Percentiles rank a stretch among this genome's conserved stretches.
phyloP scores from a whole-genome alignment of 2,797 vertebrate genomes.

The Lates japonicus region DNA sequence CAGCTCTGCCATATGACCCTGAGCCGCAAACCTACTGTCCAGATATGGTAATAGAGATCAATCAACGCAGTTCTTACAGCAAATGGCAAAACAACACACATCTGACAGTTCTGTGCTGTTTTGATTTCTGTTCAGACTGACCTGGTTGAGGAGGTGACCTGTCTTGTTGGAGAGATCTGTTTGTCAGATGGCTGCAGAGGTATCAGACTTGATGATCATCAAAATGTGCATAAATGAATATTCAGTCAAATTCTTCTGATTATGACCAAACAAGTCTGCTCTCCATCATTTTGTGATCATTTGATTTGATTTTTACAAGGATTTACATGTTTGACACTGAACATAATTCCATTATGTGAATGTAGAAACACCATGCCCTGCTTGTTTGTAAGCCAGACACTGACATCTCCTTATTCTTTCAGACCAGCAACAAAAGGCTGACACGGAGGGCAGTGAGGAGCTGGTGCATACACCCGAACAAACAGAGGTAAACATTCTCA shows the following conservation, averaged over 20 bases:
- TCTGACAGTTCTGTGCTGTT: not conserved
- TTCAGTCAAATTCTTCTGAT: too few species aligned
- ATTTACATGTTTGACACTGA: not conserved
- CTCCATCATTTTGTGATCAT: not conserved
- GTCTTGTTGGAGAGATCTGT: not conserved
- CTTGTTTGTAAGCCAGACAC: not conserved
- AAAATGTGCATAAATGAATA: not conserved
- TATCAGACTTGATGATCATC: not conserved
- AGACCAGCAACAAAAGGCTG: conserved; percentile 38
- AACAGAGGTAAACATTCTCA: conserved; percentile 38
- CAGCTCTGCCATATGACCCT: not conserved
- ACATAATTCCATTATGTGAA: not conserved
- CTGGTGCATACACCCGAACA: not conserved
- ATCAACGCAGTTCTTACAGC: not conserved
- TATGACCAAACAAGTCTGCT: too few species aligned
- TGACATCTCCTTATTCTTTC: not conserved
- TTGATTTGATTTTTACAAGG: not conserved
- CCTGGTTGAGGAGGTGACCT: not conserved
- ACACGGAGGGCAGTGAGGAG: conserved; percentile 37
- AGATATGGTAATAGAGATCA: not conserved
- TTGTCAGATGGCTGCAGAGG: not conserved
- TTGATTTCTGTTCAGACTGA: not conserved
- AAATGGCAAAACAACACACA: not conserved
- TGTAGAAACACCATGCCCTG: not conserved
- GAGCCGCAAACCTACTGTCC: not conserved